These are phyloP conservation scores for Calliopsis andreniformis DNA, from an alignment of 1,140 invertebrate genomes.

Conservation along the genomic window DNA sequence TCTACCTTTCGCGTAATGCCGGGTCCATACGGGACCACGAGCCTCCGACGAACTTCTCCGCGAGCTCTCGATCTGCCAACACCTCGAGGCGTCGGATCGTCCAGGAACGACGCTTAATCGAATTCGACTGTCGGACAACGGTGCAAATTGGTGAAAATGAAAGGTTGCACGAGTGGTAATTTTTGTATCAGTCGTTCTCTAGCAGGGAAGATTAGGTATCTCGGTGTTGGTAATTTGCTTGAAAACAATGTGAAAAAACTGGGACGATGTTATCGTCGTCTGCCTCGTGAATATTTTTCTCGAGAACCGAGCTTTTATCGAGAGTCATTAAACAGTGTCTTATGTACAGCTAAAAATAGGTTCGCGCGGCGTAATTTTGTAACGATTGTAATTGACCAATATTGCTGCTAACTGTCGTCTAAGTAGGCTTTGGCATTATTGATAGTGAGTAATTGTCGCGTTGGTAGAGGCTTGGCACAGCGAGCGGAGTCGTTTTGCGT, in stretches of 20 bases:
- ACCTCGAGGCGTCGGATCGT: not conserved
- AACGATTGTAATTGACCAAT: not conserved
- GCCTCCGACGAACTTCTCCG: not conserved
- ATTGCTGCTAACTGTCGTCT: not conserved
- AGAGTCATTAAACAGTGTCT: too few species aligned
- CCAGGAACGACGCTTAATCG: constrained; percentile 11
- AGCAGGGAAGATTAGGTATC: too few species aligned
- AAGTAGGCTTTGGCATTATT: not conserved
- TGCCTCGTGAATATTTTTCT: too few species aligned
- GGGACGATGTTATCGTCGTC: too few species aligned
- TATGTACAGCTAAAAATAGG: not conserved
- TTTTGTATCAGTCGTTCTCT: too few species aligned
- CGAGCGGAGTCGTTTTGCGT: not conserved
- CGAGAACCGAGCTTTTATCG: too few species aligned
- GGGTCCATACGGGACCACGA: constrained; percentile 10
- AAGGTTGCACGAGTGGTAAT: not conserved
- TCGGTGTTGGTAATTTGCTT: too few species aligned
- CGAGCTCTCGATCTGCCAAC: not conserved
- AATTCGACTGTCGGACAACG: constrained; percentile 30
- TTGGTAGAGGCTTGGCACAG: not conserved
- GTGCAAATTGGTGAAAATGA: constrained; percentile 40
- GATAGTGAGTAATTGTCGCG: not conserved
- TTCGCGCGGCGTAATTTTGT: not conserved
- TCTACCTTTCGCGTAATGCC: constrained; percentile 16
- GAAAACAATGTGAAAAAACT: too few species aligned